These are phyloP conservation scores for Origma solitaria DNA, from an alignment of 2,113 vertebrate species.

Conservation along the genomic window DNA sequence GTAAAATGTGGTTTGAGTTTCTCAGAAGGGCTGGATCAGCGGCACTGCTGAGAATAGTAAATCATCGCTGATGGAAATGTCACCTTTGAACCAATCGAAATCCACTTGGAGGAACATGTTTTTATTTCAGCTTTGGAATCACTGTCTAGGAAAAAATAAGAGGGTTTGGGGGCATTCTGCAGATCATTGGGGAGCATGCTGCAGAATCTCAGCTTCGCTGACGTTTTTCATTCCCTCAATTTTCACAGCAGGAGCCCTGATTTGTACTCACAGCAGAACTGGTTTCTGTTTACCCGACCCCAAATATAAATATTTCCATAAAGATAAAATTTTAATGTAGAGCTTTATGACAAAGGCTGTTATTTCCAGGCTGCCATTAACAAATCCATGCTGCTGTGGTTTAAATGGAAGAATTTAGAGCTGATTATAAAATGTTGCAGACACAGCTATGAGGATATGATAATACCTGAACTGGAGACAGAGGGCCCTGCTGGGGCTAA, in stretches of 20 bases:
- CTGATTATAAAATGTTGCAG: neutral
- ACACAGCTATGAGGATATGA: neutral
- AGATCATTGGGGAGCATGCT: neutral
- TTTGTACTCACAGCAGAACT: neutral
- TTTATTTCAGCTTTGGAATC: neutral
- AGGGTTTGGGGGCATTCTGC: neutral
- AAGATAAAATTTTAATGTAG: constrained; percentile 33
- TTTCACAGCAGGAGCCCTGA: neutral
- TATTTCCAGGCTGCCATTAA: constrained; percentile 17
- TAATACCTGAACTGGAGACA: neutral
- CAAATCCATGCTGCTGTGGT: neutral
- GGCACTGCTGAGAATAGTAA: neutral
- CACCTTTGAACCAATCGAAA: neutral
- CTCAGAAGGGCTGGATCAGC: neutral
- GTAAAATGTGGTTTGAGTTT: neutral
- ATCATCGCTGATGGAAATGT: neutral
- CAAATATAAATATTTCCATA: constrained; percentile 26
- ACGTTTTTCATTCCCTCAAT: neutral
- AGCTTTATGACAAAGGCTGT: neutral
- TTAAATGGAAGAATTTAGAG: constrained; percentile 3
- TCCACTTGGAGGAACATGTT: neutral
- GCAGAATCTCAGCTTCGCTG: neutral
- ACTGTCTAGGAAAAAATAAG: neutral
- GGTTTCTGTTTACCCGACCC: constrained; percentile 7
- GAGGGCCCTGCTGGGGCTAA: neutral